Evolutionary conservation across 2,797 vertebrate species (phyloP).

Genomic region (Todus mexicanus): DNA sequence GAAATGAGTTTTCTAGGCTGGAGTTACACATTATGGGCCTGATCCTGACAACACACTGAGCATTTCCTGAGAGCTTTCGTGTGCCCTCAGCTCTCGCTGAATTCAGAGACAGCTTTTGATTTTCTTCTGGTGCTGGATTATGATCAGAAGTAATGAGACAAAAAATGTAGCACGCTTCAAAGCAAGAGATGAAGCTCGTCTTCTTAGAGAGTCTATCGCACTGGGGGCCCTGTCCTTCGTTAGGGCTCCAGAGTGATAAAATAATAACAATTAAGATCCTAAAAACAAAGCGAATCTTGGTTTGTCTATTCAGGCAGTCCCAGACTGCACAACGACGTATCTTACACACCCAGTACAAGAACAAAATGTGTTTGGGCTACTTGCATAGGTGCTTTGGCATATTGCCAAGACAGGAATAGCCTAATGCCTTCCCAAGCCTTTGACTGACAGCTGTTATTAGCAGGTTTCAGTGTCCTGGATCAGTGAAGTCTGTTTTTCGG

Average conservation of each 20-base stretch:
- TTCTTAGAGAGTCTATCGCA: background rate
- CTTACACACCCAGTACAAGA: background rate
- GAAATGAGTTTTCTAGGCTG: constrained; percentile 56
- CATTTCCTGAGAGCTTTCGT: background rate
- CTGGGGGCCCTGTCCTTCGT: background rate
- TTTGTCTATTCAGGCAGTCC: background rate
- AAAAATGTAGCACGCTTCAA: background rate
- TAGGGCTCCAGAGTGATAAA: background rate
- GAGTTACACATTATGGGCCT: constrained; percentile 33
- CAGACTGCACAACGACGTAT: background rate
- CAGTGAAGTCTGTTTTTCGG: background rate
- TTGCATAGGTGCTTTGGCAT: background rate
- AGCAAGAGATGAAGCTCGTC: background rate
- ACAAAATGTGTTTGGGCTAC: background rate
- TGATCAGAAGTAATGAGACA: constrained; percentile 41
- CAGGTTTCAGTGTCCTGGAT: background rate
- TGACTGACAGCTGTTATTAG: background rate
- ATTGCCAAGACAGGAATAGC: background rate
- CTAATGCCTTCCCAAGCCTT: background rate
- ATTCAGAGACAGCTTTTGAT: constrained; percentile 20
- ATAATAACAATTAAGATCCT: background rate
- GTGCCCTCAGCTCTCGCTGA: background rate
- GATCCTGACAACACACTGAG: constrained; percentile 46
- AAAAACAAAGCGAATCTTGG: background rate
- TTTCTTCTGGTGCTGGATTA: constrained; percentile 32